Conservation (phyloP, 2,113 vertebrate genomes). For the Lates calcarifer region DNA sequence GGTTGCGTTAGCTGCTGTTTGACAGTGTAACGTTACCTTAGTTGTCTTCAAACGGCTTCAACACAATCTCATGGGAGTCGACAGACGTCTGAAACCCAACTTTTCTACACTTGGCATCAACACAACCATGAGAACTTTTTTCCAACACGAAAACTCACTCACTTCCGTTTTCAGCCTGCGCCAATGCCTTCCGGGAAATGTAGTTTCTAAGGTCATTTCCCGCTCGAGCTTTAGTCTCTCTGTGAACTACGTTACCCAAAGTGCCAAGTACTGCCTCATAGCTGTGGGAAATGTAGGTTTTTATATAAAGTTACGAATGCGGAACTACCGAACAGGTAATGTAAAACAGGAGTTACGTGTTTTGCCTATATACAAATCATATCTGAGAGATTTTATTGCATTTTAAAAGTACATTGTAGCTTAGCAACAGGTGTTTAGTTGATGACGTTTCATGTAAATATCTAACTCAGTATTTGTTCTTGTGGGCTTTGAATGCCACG, state of each 20-base stretch:
- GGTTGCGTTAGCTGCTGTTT: accelerated
- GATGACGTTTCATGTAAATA: background rate
- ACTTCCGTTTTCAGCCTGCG: constrained; percentile 56
- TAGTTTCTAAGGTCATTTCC: background rate
- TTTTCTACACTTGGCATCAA: constrained; percentile 61
- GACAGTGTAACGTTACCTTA: constrained; percentile 49
- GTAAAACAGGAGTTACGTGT: background rate
- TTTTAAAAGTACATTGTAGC: background rate
- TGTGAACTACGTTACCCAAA: constrained; percentile 54
- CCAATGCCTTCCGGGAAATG: constrained; percentile 49
- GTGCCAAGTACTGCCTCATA: accelerated
- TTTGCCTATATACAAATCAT: constrained; percentile 41
- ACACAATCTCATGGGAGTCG: constrained; percentile 15
- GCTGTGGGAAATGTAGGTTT: constrained; percentile 56
- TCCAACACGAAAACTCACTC: constrained; percentile 61
- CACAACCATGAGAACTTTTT: constrained; percentile 78
- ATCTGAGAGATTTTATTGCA: background rate
- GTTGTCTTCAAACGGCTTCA: constrained; percentile 40
- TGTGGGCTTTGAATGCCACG: background rate
- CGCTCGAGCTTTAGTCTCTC: accelerated
- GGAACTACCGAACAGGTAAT: constrained; percentile 40
- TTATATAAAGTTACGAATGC: constrained; percentile 44
- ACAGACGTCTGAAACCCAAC: constrained; percentile 41
- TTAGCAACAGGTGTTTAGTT: background rate
- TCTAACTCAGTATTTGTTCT: background rate